Base-by-base conservation (phyloP, 2,113 vertebrate species). In the Electrona antarctica region DNA sequence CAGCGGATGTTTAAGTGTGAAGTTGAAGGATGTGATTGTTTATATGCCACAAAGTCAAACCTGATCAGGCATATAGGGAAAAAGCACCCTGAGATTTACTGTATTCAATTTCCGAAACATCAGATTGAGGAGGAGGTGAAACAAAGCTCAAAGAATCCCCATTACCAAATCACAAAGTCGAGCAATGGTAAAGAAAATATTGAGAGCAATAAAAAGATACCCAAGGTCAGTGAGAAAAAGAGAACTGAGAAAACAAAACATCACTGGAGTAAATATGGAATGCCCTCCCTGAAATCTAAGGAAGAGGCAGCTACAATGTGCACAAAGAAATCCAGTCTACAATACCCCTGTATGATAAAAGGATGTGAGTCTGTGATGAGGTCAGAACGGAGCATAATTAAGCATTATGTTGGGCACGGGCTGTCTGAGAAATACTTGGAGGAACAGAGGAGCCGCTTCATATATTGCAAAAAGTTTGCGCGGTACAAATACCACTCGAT, bases 261-360 rank as follows among this genome's bases (percentile, higher is more conserved):
- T 57, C 83, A 90, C 60, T 93, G 92, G 93, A 89, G 83, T 3
- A 92, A 91, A 70, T 93, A 92, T 45, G 93, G 91, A 46, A 94
- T 92, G 56, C 93, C 93, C 6, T 89, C 90, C 45, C 91, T 99
- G 82, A 98, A 99, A 89, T 83, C 95, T 41, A 95, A 94, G 75
- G 93, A 93, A 0, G 96, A 96, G 56, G 97, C 97, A 7, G 90
- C 96, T 0, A 93, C 94, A 0, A 93, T 98, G 79, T 99, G 97
- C 85, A 97, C 94, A 0, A 96, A 95, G 78, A 93, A 85, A 46
- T 95, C 93, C 84, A 91, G 94, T 33, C 91, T 95, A 11, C 97
- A 98, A 14, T 99, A 98, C 78, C 96, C 97, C 0, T 99, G 97
- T 76, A 98, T 98, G 97, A 96, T 99, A 77, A 96, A 97, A 79